Conservation (phyloP, 2,888 invertebrate genomes). For the Melinopterus prodromus region DNA sequence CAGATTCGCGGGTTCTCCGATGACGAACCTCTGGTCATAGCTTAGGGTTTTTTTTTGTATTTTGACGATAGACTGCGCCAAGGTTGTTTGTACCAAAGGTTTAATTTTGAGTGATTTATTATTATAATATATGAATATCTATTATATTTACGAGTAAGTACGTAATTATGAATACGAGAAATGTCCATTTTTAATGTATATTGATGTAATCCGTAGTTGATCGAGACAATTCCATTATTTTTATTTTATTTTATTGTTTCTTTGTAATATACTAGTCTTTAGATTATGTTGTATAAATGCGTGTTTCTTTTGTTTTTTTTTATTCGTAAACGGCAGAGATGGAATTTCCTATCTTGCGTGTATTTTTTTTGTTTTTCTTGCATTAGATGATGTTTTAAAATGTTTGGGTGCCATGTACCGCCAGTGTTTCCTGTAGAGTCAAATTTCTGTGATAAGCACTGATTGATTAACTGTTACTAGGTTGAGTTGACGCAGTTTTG, state of each 20-base stretch:
- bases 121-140: conserved; percentile 25
- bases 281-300: conserved; percentile 35
- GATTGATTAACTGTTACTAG: conserved; percentile 34
- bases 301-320: conserved; percentile 31
- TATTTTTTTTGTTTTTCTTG: conserved; percentile 10
- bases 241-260: conserved; percentile 33
- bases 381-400: conserved; percentile 27
- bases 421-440: conserved; percentile 48
- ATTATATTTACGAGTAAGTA: conserved; percentile 17
- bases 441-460: conserved; percentile 52
- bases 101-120: conserved; percentile 31
- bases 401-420: conserved; percentile 32
- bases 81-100: conserved; percentile 35
- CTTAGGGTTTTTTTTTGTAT: conserved; percentile 63
- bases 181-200: conserved; percentile 37
- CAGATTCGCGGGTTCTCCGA: conserved; percentile 92
- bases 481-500: conserved; percentile 37
- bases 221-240: conserved; percentile 37
- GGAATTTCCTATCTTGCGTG: not conserved
- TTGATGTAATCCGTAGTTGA: conserved; percentile 14
- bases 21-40: conserved; percentile 92
- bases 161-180: conserved; percentile 8
- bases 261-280: conserved; percentile 37
- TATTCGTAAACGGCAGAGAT: conserved; percentile 17
- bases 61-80: conserved; percentile 23